phyloP scores from a whole-genome alignment of 2,113 vertebrate species.

The Aphyosemion australe region DNA sequence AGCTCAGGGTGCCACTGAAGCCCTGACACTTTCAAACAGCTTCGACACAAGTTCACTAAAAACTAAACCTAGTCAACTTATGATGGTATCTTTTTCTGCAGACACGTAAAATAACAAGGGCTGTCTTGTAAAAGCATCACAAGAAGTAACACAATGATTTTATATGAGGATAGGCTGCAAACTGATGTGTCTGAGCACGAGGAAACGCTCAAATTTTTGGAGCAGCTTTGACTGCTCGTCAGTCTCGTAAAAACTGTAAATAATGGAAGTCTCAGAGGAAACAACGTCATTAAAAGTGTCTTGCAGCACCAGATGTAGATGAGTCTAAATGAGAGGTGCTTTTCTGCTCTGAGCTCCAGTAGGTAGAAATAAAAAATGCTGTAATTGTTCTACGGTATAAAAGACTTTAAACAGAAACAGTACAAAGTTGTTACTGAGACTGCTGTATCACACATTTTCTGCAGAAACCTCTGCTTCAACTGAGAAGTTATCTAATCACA shows the following conservation, averaged over 20 bases:
- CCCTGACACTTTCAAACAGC: slow-evolving; percentile 42
- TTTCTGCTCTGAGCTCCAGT: slow-evolving; percentile 17
- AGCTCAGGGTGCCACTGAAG: slow-evolving; percentile 45
- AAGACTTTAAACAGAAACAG: too few species aligned
- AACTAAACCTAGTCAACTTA: slow-evolving; percentile 26
- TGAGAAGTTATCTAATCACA: too few species aligned
- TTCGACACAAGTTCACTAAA: slow-evolving; percentile 26
- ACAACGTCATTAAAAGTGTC: slow-evolving; percentile 25
- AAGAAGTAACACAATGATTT: not conserved
- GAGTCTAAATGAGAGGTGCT: slow-evolving; percentile 30
- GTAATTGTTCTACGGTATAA: not conserved
- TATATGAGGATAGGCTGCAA: not conserved
- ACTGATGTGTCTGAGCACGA: not conserved
- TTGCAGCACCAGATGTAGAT: slow-evolving; percentile 26
- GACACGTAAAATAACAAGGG: not conserved
- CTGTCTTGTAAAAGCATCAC: not conserved
- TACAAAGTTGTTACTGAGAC: too few species aligned
- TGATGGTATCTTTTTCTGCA: slow-evolving; percentile 5
- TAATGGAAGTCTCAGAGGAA: slow-evolving; percentile 29
- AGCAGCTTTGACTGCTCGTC: slow-evolving; percentile 13
- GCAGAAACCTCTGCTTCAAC: too few species aligned
- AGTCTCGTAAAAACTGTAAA: slow-evolving; percentile 38
- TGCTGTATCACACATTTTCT: too few species aligned
- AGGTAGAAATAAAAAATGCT: slow-evolving; percentile 22
- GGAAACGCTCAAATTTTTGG: slow-evolving; percentile 1